A percentile compares a stretch with the other conserved stretches of the same genome.
Conservation (phyloP, 2,888 invertebrate species). For the Dicyrtoma fusca region DNA sequence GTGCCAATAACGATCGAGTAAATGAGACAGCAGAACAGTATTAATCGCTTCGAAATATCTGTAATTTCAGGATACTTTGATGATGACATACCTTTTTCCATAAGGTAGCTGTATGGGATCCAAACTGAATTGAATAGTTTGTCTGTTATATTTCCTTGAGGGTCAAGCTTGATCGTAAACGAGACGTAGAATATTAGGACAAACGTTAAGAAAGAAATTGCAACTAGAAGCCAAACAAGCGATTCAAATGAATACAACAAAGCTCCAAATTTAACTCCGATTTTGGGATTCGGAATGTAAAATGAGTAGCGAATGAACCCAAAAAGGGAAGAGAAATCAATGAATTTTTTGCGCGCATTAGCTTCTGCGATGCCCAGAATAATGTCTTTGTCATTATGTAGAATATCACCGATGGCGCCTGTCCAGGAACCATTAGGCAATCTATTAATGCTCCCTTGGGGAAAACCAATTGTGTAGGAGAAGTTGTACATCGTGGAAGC, state of each 20-base stretch:
- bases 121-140: neutral
- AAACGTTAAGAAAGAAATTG: too few species aligned
- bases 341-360: neutral
- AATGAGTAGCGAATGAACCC: neutral
- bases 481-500: neutral
- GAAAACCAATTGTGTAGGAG: neutral
- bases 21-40: too few species aligned
- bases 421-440: neutral
- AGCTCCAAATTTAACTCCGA: neutral
- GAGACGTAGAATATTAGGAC: too few species aligned
- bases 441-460: neutral
- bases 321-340: neutral
- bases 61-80: too few species aligned
- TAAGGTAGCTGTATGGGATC: neutral
- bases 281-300: neutral
- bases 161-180: neutral
- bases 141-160: neutral
- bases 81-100: neutral
- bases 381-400: neutral
- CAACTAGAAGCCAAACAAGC: too few species aligned
- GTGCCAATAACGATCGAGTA: too few species aligned
- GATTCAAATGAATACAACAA: neutral
- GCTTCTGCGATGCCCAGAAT: neutral
- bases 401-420: neutral
- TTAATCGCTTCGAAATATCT: too few species aligned